Conservation (phyloP, 2,888 invertebrate species). For the Agrochola circellaris region DNA sequence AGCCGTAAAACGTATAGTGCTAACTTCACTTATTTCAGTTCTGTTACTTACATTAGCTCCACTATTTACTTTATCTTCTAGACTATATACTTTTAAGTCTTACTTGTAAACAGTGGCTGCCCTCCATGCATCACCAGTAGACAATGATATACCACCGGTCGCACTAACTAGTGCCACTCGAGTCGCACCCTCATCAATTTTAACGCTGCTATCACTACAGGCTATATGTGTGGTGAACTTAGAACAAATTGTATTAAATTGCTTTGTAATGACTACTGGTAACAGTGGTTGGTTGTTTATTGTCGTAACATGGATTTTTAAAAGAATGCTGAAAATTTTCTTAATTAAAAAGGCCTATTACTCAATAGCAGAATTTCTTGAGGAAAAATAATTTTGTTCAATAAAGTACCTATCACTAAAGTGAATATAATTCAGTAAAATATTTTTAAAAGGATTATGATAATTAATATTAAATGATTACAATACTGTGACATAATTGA, state of each 20-base stretch:
- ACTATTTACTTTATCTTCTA: background rate
- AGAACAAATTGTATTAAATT: conserved; percentile 6
- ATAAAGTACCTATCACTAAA: too few relatives aligned
- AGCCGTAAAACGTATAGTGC: too few relatives aligned
- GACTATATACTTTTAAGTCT: too few relatives aligned
- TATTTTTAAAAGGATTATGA: too few relatives aligned
- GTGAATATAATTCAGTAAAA: too few relatives aligned
- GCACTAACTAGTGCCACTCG: conserved; percentile 28
- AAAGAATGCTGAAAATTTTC: too few relatives aligned
- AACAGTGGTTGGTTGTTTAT: background rate
- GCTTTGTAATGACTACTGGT: background rate
- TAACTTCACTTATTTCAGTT: background rate
- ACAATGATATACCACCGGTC: conserved; percentile 45
- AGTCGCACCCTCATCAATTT: conserved; percentile 50
- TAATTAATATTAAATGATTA: too few relatives aligned
- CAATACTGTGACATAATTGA: too few relatives aligned
- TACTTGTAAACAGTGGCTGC: background rate
- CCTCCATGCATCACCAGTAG: conserved; percentile 36
- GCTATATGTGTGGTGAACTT: background rate
- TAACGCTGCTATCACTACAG: background rate
- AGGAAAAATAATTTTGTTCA: too few relatives aligned
- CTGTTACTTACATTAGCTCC: background rate
- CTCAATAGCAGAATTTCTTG: too few relatives aligned
- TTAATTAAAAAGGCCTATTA: too few relatives aligned
- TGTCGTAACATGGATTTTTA: too few relatives aligned